phyloP scores from a whole-genome alignment of 2,888 invertebrate species.

The Argyresthia albistria region DNA sequence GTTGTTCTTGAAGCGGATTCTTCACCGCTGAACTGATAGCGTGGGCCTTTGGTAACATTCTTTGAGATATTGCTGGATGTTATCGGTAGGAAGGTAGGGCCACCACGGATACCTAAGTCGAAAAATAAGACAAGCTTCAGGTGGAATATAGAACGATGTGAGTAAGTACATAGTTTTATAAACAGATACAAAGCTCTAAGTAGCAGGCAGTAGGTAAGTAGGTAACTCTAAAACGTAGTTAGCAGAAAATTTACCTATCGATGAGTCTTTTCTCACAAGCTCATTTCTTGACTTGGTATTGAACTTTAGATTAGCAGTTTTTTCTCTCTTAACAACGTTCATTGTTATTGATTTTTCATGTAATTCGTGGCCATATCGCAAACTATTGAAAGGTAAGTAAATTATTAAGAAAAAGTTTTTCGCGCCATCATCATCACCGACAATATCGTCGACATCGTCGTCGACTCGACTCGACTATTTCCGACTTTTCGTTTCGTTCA shows the following conservation, averaged over 20 bases:
- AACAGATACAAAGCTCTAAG: background rate
- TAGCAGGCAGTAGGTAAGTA: background rate
- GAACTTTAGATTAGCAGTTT: conserved; percentile 20
- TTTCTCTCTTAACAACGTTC: conserved; percentile 53
- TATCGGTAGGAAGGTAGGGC: conserved; percentile 24
- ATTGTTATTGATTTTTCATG: conserved; percentile 19
- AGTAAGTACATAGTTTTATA: background rate
- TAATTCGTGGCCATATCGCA: too few species aligned
- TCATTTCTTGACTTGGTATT: conserved; percentile 27
- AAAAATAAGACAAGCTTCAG: background rate
- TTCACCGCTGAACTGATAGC: conserved; percentile 42
- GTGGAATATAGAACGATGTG: background rate
- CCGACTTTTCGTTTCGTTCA: too few species aligned
- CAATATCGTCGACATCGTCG: too few species aligned
- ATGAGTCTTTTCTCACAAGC: conserved; percentile 39
- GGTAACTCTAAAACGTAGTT: background rate
- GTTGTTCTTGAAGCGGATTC: conserved; percentile 18
- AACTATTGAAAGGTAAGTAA: too few species aligned
- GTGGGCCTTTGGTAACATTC: conserved; percentile 29
- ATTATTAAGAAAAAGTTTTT: too few species aligned
- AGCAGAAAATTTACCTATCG: conserved; percentile 9
- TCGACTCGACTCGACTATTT: too few species aligned
- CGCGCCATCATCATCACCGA: too few species aligned
- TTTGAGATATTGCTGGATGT: conserved; percentile 17
- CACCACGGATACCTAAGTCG: conserved; percentile 38